Evolutionary conservation across 35 echinoderm and acorn worm species (phyloP), one percentile per base, ranked within the genome.

Genomic region (Eucidaris tribuloides): DNA sequence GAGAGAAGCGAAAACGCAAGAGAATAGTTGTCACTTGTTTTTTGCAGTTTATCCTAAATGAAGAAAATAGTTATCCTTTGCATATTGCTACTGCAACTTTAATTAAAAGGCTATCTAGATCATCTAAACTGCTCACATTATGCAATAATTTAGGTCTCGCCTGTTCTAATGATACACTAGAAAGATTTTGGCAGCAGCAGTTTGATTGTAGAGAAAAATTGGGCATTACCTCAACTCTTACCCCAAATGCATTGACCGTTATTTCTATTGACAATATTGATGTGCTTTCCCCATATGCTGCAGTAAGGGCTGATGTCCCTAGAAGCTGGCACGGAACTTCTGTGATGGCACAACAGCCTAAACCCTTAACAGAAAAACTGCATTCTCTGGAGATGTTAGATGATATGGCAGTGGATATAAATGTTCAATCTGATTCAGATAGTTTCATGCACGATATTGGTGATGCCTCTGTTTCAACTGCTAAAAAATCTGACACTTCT

Each of bases 11-110:
- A 52, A 52, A 52, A n/a, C n/a, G 48, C 48, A 52, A 52, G n/a
- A 52, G 48, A 52, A 52, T 52, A 52, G n/a, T 52, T 52, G 9
- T 52, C 9, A 52, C 48, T 52, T 52, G 48, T 52, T 52, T 52
- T 9, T 52, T 52, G 48, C 48, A 52, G 48, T 11, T 9, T 52
- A 52, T 52, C n/a, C 48, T 52, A 52, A 52, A 52, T 52, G 48
- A 52, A n/a, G 48, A 52, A 52, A 52, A 52, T n/a, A 52, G 48
- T 52, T 52, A 52, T 52, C 48, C 48, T 52, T 9, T 52, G n/a
- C 48, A 52, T 52, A 71, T 71, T 38, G 65, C 65, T 15, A 71
- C 35, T 38, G 65, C 31, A 71, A 71, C 65, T 31, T 17, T 71
- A 17, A 71, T 71, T 19, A 71, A 71, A 71, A 71, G 65, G 24